Evolutionary conservation across 92 coral and sea anemone species (phyloP).

Genomic region (Epizoanthus rinbou): DNA sequence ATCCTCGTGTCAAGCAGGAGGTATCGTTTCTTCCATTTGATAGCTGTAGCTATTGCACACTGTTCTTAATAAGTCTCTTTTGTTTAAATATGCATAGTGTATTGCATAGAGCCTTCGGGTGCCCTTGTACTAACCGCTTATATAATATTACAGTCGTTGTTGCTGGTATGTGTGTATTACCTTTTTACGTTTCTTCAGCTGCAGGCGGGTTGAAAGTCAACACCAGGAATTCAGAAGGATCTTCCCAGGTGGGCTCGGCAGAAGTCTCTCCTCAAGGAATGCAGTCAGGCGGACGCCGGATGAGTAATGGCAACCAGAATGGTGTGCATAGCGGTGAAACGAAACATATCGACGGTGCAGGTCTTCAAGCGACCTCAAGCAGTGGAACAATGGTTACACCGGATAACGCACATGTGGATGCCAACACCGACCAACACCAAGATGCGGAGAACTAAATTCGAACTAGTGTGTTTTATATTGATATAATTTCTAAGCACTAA

Average conservation of each 20-base stretch:
- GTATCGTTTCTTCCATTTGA: neutral
- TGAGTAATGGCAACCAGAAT: neutral
- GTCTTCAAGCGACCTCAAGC: neutral
- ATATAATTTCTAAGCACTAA: neutral
- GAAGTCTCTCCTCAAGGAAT: neutral
- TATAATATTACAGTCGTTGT: too few species aligned
- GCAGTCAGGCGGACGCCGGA: neutral
- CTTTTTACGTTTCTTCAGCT: neutral
- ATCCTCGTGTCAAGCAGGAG: neutral
- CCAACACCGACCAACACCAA: neutral
- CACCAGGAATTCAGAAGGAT: neutral
- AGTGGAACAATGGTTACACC: neutral
- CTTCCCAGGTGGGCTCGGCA: neutral
- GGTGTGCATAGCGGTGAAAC: neutral
- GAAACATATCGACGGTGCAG: neutral
- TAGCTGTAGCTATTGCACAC: too few species aligned
- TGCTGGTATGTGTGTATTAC: too few species aligned
- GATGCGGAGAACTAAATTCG: neutral
- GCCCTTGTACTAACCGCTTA: too few species aligned
- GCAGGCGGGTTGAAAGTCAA: neutral
- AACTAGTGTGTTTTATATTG: neutral
- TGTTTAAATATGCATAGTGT: too few species aligned
- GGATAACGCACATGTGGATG: neutral
- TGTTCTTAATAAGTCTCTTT: too few species aligned
- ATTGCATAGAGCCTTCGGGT: too few species aligned